Percentiles rank a stretch among this genome's conserved stretches.
Evolutionary conservation across 2,888 invertebrate genomes (phyloP).

Genomic region (Zonitis immaculata): DNA sequence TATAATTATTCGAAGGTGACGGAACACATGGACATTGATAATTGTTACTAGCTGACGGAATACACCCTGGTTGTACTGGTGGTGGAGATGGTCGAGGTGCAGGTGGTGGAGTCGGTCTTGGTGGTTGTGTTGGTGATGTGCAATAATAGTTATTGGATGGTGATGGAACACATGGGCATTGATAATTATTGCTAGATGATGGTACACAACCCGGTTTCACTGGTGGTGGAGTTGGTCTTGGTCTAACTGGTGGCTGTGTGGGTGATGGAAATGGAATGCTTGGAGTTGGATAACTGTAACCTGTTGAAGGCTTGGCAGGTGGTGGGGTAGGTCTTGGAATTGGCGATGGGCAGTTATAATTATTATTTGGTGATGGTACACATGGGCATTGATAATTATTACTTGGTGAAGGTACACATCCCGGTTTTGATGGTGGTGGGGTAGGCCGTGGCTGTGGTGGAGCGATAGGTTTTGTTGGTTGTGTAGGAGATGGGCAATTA

Average conservation of each 20-base stretch:
- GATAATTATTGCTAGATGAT: background rate
- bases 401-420: constrained; percentile 4
- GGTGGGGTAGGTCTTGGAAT: constrained; percentile 10
- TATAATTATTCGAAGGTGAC: too few relatives aligned
- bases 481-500: too few relatives aligned
- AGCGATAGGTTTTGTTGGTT: too few relatives aligned
- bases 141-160: background rate
- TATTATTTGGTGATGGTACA: background rate
- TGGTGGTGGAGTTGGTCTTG: background rate
- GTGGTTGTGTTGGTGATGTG: too few relatives aligned
- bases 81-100: constrained; percentile 12
- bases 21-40: too few relatives aligned
- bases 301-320: background rate
- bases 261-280: background rate
- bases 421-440: too few relatives aligned
- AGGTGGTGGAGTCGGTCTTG: background rate
- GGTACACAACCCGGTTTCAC: constrained; percentile 2
- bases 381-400: constrained; percentile 1
- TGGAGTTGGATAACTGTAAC: background rate
- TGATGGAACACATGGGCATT: background rate
- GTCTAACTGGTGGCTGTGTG: background rate
- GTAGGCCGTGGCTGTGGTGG: too few relatives aligned
- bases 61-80: too few relatives aligned
- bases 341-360: background rate
- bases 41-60: too few relatives aligned